These are phyloP conservation scores for Anas platyrhynchos DNA, from an alignment of 2,113 vertebrate species.

Conservation along the genomic window DNA sequence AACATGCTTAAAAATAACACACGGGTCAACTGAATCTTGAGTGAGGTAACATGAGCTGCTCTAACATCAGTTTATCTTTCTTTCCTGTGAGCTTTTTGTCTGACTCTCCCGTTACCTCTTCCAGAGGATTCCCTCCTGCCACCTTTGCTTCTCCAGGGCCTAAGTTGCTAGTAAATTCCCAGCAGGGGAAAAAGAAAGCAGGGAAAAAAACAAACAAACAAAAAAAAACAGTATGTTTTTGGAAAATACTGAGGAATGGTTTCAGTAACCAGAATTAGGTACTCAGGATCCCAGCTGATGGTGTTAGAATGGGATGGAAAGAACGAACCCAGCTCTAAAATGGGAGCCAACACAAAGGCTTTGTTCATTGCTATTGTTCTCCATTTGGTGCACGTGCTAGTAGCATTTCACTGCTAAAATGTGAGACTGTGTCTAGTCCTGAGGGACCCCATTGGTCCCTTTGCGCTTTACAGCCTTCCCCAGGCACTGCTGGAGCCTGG, in stretches of 20 bases:
- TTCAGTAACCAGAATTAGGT: background rate
- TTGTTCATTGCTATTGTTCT: background rate
- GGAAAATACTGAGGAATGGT: background rate
- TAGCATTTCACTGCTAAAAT: background rate
- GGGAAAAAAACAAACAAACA: background rate
- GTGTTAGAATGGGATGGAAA: background rate
- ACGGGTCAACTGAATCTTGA: background rate
- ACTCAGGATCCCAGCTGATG: background rate
- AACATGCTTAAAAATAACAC: background rate
- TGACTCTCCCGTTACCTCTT: background rate
- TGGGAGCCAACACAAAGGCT: background rate
- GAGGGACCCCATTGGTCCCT: rapidly evolving
- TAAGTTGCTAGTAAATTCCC: background rate
- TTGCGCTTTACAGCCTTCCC: background rate
- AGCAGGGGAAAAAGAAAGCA: background rate
- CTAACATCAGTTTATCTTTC: background rate
- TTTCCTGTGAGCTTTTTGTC: background rate
- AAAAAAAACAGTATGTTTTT: background rate
- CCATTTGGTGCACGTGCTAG: background rate
- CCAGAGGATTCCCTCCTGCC: background rate
- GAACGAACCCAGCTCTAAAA: background rate
- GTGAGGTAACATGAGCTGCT: background rate
- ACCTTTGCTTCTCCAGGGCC: background rate
- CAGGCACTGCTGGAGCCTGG: background rate
- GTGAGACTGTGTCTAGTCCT: too few relatives aligned